Percentiles rank a stretch among this genome's conserved stretches.
Conservation (phyloP, 1,140 invertebrate species). For the Cotesia chilonis region DNA sequence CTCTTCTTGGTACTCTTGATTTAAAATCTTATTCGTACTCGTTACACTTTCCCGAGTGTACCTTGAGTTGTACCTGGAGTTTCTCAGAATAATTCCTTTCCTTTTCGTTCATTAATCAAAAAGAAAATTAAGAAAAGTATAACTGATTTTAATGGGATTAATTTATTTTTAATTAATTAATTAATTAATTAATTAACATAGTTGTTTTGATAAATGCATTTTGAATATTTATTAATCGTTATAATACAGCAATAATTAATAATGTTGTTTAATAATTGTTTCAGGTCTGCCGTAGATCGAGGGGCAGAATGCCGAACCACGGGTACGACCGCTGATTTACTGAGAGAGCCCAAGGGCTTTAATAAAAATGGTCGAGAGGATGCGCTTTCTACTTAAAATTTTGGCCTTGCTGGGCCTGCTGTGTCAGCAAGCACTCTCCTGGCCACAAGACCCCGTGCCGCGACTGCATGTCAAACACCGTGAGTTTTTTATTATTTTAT, state of each 20-base stretch:
- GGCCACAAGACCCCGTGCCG: slow-evolving; percentile 58
- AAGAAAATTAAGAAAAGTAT: neutral
- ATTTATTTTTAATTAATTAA: slow-evolving; percentile 16
- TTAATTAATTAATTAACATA: neutral
- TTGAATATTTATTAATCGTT: slow-evolving; percentile 19
- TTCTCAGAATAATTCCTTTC: no score
- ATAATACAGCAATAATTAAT: neutral
- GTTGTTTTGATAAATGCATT: neutral
- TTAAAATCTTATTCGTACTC: no score
- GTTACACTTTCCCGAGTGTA: neutral
- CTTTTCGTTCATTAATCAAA: no score
- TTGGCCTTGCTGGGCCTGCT: slow-evolving; percentile 51
- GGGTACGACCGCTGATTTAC: slow-evolving; percentile 47
- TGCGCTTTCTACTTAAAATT: slow-evolving; percentile 50
- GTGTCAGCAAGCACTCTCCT: slow-evolving; percentile 47
- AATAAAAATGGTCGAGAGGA: slow-evolving; percentile 39
- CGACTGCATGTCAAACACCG: slow-evolving; percentile 58
- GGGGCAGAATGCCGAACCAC: slow-evolving; percentile 47
- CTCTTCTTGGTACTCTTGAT: neutral
- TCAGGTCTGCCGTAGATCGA: slow-evolving; percentile 43
- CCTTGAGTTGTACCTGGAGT: neutral
- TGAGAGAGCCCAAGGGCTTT: slow-evolving; percentile 32
- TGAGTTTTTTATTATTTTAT: slow-evolving; percentile 46
- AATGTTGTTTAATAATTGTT: slow-evolving; percentile 16
- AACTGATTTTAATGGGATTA: slow-evolving; percentile 22